Evolutionary conservation across 2,113 vertebrate species (phyloP), one percentile per base, ranked within the genome.

Genomic region (Promerops cafer): DNA sequence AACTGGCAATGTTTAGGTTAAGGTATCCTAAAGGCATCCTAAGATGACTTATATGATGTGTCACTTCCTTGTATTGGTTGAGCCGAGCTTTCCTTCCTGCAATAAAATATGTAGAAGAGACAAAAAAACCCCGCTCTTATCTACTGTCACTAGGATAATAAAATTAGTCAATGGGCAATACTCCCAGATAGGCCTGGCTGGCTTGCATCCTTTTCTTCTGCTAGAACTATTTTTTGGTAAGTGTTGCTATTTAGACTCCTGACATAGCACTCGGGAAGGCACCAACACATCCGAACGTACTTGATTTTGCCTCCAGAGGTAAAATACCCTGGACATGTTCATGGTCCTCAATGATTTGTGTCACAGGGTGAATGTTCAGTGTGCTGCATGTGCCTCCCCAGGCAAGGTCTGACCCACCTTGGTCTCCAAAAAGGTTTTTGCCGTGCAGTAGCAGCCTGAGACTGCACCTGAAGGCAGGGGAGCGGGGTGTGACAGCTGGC

Each of bases 21-120:
- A 89, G 50, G 53, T 82, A 96, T 90, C 88, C 80, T 94, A 94
- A 87, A 87, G 37, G 49, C 90, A 96, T 89, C 88, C 86, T 93
- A 95, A 89, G 83, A 92, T 93, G 94, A 97, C 96, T 96, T 96
- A 79, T 94, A 90, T 76, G 80, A 93, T 93, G 96, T 96, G 94
- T 96, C 96, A 97, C 90, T 96, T 97, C 96, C 96, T 96, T 1
- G 42, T 79, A 95, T 93, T 96, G 72, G 93, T 87, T 1, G 31
- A 94, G 54, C 63, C 0, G 2, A 94, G 80, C 70, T 96, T 96
- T 97, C 93, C 96, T 97, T 97, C 96, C 96, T 95, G 96, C 88
- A 94, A 94, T 95, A 96, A 97, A 97, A 92, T 95, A 90, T 71
- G 80, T 94, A 96, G 83, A 94, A 96, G 56, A 88, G 82, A 4